Base-by-base conservation (phyloP, 2,797 vertebrate species). In the Cyprinodon diabolis region DNA sequence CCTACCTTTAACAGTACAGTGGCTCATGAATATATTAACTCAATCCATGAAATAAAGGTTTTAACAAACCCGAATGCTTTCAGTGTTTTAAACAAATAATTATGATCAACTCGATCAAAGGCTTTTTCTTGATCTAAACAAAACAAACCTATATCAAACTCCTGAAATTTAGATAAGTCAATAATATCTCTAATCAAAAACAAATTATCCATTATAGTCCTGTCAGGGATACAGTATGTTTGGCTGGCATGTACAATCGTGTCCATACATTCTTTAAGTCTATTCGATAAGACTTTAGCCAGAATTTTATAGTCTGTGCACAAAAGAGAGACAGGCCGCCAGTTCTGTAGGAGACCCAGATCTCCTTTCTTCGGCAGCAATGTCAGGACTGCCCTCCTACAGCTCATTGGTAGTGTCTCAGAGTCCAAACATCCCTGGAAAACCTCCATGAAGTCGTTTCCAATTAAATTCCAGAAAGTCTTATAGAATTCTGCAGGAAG, bases 161-260 rank as follows among this genome's bases (percentile, higher is more conserved):
- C 17, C 23, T 47, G 56, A 3, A 62, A 17, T 37, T 51, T 37
- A 3, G 49, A 63, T 17, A 37, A 23, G 23, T 71, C 11, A 9
- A 58, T 13, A 0, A 70, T 30, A 23, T 70, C 55, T 21, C 12
- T 21, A 8, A 37, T 7, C 5, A 58, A 35, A 13, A 60, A 1
- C 43, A 71, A n/a, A 15, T 71, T 60, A 21, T 49, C 47, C 5
- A 58, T 71, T 3, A 35, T 60, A 21, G 14, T 71, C 45, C 69
- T 6, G 47, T 37, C 58, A 15, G 56, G 25, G 45, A 47, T 4
- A 47, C 45, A 47, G 45, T 45, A 45, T 45, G 43, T 47, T 11
- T 47, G 45, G 45, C 45, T 47, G 45, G 45, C 45, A 11, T 47
- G 45, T 47, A 47, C 45, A 47, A 47, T 47, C 45, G 11, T n/a